Evolutionary conservation across 1,140 invertebrate genomes (phyloP).

Genomic region (Brachionus angularis): DNA sequence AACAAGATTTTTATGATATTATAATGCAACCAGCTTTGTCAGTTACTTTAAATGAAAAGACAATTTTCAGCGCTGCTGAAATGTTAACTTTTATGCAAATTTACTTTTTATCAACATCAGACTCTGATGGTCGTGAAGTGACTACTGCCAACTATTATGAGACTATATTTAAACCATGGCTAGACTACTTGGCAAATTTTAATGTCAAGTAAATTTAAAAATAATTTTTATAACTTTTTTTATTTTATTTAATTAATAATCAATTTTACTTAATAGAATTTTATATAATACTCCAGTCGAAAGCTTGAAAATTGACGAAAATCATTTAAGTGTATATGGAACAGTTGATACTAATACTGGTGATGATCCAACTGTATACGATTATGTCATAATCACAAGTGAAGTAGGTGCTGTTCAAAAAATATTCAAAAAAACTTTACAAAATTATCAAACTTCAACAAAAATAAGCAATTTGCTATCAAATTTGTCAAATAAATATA

Average conservation of each 20-base stretch:
- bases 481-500: background rate
- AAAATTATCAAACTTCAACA: conserved; percentile 7
- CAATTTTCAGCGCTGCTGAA: conserved; percentile 44
- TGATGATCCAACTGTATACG: conserved; percentile 30
- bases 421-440: conserved; percentile 16
- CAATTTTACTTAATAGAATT: background rate
- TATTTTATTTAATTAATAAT: background rate
- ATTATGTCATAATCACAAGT: conserved; percentile 25
- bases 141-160: conserved; percentile 30
- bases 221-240: background rate
- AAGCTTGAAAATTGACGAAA: conserved; percentile 26
- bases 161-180: conserved; percentile 43
- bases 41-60: conserved; percentile 42
- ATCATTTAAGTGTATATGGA: conserved; percentile 13
- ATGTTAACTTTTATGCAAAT: conserved; percentile 45
- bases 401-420: conserved; percentile 36
- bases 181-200: conserved; percentile 6
- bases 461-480: background rate
- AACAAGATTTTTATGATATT: conserved; percentile 44
- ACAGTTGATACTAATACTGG: background rate
- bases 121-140: conserved; percentile 44
- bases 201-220: conserved; percentile 27
- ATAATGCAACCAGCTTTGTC: conserved; percentile 42
- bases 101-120: conserved; percentile 43
- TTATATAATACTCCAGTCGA: background rate